These are phyloP conservation scores for Drosophila obscura DNA, from an alignment of 1,140 invertebrate species.

Conservation along the genomic window DNA sequence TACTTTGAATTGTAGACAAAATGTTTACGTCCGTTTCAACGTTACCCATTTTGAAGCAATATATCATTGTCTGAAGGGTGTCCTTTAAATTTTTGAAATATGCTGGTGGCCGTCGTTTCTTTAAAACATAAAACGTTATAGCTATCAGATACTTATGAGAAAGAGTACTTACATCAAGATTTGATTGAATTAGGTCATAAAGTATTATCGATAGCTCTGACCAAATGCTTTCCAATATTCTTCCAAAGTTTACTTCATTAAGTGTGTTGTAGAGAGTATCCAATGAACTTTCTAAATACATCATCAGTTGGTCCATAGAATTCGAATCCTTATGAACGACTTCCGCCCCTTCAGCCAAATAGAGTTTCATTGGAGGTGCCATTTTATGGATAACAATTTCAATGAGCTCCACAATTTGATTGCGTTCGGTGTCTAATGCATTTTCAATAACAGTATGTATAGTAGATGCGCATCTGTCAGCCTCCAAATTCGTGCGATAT, in stretches of 20 bases:
- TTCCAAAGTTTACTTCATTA: slow-evolving; percentile 91
- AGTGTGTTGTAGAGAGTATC: slow-evolving; percentile 89
- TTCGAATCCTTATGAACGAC: slow-evolving; percentile 89
- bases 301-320: slow-evolving; percentile 90
- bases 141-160: neutral
- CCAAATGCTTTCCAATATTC: slow-evolving; percentile 91
- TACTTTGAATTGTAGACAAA: slow-evolving; percentile 88
- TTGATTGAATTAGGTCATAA: slow-evolving; percentile 89
- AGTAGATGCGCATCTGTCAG: slow-evolving; percentile 91
- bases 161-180: slow-evolving; percentile 88
- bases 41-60: slow-evolving; percentile 93
- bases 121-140: neutral
- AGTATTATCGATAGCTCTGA: slow-evolving; percentile 89
- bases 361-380: slow-evolving; percentile 89
- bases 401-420: slow-evolving; percentile 93
- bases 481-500: slow-evolving; percentile 89
- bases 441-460: slow-evolving; percentile 93
- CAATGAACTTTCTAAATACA: slow-evolving; percentile 91
- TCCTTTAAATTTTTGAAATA: slow-evolving; percentile 96
- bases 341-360: slow-evolving; percentile 92
- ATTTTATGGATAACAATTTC: slow-evolving; percentile 92
- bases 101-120: slow-evolving; percentile 91
- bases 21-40: slow-evolving; percentile 85
- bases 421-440: slow-evolving; percentile 92
- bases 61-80: slow-evolving; percentile 92